Conservation (phyloP, 2,888 invertebrate species). For the Venustoraphidia nigricollis region DNA sequence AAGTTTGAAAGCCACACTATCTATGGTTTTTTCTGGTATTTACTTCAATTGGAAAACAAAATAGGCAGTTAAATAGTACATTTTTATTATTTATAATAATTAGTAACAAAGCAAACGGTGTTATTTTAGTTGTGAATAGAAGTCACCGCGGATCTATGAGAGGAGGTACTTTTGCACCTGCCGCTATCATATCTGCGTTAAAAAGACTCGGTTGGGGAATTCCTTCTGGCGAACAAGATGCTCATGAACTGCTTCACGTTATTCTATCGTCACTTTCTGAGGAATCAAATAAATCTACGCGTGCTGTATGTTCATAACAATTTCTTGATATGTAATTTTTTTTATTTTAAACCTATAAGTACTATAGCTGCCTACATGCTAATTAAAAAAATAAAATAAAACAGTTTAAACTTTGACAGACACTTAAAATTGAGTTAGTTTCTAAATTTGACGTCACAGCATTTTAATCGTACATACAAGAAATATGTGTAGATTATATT, state of each 20-base stretch:
- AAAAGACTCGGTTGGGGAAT: conserved; percentile 72
- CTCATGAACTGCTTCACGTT: conserved; percentile 84
- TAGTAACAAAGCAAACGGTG: neutral
- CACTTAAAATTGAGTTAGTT: neutral
- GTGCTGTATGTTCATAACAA: conserved; percentile 30
- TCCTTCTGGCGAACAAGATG: conserved; percentile 82
- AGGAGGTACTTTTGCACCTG: conserved; percentile 42
- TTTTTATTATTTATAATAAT: neutral
- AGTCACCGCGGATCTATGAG: conserved; percentile 40
- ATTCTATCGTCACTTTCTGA: conserved; percentile 81
- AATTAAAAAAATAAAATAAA: neutral
- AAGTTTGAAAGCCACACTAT: conserved; percentile 56
- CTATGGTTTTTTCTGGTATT: conserved; percentile 58
- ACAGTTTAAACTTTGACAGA: too few species aligned
- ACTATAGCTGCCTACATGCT: neutral
- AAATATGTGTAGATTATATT: too few species aligned
- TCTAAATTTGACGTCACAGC: too few species aligned
- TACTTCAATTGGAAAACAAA: conserved; percentile 22
- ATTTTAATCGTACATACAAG: too few species aligned
- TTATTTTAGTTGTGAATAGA: conserved; percentile 48
- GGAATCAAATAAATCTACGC: conserved; percentile 48
- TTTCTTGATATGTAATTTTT: neutral
- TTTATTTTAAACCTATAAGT: neutral
- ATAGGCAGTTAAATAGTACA: neutral
- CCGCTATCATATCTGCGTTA: conserved; percentile 57